Evolutionary conservation across 1,140 invertebrate genomes (phyloP), one percentile per base, ranked within the genome.

Genomic region (Macrobrachium rosenbergii): DNA sequence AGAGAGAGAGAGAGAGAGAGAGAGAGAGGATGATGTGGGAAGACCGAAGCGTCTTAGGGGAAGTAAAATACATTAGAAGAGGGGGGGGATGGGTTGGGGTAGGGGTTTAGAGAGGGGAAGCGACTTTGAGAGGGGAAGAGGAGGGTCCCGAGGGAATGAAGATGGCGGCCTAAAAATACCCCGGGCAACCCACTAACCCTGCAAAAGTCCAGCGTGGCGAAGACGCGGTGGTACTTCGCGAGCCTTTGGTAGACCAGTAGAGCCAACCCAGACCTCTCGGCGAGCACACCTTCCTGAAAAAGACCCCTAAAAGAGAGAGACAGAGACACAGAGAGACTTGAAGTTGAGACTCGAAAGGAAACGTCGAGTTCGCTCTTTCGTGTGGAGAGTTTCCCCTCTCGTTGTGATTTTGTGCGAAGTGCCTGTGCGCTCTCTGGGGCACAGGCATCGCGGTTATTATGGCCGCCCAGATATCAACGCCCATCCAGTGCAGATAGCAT

Each of bases 171-270:
- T 77, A 85, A 85, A 85, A 79, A 77, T 77, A 76, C 62, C 59
- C 73, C 28, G 43, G 67, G 75, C 83, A 85, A 78, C 83, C 83
- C 83, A 85, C 83, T 85, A 85, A 85, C 83, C 83, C 83, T 60
- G 58, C 73, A 79, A 77, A 78, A 85, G 78, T 76, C 83, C 83
- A 62, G 58, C 73, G 78, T 64, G 69, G 83, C 52, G 83, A 23
- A 43, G 75, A 62, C 37, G 80, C 62, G 28, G 60, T 37, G 19
- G 28, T 28, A 58, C 72, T 60, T 60, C 17, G 17, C 52, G 37
- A 45, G 59, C 21, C 77, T 52, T 59, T 62, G 19, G 12, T 77
- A 85, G 62, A 69, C 62, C 75, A 45, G 60, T 58, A 85, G 83
- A 77, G 63, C 73, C 59, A 76, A 43, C 62, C 62, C 62, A 79